A percentile compares a stretch with the other conserved stretches of the same genome.
Evolutionary conservation across 2,797 vertebrate species (phyloP).

Genomic region (Tauraco hartlaubi): DNA sequence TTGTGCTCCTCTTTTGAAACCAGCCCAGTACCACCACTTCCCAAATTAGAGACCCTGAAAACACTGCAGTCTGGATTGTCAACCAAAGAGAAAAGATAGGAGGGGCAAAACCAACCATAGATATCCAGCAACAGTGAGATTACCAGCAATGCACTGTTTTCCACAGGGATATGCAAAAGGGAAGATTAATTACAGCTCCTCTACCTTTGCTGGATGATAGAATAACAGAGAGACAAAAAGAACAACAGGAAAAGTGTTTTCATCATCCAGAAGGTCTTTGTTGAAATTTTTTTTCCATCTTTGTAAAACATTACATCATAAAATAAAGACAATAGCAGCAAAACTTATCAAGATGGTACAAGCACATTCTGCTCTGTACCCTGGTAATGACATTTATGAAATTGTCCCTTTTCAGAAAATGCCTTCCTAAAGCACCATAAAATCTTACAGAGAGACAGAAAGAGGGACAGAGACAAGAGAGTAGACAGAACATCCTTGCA

Average conservation of each 20-base stretch:
- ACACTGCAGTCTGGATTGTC: neutral
- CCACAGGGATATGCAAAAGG: neutral
- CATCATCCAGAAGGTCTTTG: constrained; percentile 77
- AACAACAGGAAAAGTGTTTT: constrained; percentile 55
- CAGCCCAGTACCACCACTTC: neutral
- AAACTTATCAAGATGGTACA: constrained; percentile 75
- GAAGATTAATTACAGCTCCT: neutral
- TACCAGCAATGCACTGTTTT: neutral
- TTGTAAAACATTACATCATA: constrained; percentile 75
- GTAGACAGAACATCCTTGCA: constrained; percentile 36
- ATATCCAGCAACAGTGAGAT: neutral
- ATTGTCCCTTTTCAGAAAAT: constrained; percentile 68
- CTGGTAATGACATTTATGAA: constrained; percentile 67
- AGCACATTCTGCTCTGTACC: constrained; percentile 69
- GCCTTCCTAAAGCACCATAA: constrained; percentile 78
- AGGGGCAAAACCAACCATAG: neutral
- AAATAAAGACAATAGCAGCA: constrained; percentile 80
- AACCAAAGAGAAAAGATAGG: neutral
- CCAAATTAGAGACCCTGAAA: neutral
- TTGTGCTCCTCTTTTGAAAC: neutral
- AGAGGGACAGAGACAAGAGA: neutral
- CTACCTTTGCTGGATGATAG: neutral
- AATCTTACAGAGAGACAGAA: constrained; percentile 62
- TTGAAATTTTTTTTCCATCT: constrained; percentile 70
- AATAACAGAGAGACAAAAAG: neutral